Conservation (phyloP, 2,888 invertebrate species). For the Cremastinae sp. region DNA sequence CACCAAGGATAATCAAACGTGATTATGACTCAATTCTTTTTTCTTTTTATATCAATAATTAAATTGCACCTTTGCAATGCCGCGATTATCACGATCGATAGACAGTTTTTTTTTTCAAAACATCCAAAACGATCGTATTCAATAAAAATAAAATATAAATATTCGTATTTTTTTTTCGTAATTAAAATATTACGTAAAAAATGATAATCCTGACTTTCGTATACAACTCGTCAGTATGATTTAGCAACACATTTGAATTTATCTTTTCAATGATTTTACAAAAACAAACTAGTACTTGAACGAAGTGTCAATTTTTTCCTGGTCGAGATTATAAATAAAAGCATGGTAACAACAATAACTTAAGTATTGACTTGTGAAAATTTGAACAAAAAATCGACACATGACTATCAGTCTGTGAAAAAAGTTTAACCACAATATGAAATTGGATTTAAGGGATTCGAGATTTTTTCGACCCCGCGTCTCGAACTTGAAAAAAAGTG, state of each 20-base stretch:
- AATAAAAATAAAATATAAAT: background rate
- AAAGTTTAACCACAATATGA: background rate
- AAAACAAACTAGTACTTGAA: background rate
- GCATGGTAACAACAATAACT: background rate
- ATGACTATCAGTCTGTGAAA: background rate
- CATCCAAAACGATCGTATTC: background rate
- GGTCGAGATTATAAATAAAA: background rate
- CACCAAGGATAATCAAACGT: background rate
- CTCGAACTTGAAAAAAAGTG: background rate
- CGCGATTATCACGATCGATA: background rate
- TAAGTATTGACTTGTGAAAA: background rate
- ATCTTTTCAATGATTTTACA: too few species aligned
- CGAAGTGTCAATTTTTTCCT: background rate
- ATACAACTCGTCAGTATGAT: too few species aligned
- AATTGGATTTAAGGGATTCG: conserved; percentile 7
- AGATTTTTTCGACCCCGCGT: conserved; percentile 6
- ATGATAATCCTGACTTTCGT: too few species aligned
- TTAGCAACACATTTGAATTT: too few species aligned
- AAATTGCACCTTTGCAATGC: conserved; percentile 36
- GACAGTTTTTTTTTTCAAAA: too few species aligned
- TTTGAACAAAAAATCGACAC: background rate
- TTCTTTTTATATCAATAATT: conserved; percentile 8
- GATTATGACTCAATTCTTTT: conserved; percentile 20
- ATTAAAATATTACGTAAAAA: conserved; percentile 5
- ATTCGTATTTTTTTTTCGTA: conserved; percentile 1